Conservation (phyloP, 2,797 vertebrate genomes). For the Girardinus metallicus region DNA sequence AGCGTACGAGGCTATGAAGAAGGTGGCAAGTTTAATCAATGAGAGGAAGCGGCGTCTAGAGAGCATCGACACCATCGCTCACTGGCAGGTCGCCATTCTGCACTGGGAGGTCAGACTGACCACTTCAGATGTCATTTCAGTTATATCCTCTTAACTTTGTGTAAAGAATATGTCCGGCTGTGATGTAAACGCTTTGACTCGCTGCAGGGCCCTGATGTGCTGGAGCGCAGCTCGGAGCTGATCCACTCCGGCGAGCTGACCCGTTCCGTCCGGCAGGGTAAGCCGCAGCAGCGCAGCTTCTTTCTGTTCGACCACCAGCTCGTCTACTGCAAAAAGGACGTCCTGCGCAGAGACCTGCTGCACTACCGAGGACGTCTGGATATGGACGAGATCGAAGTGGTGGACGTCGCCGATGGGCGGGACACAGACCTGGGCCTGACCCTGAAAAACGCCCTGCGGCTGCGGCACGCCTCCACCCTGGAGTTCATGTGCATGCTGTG, state of each 20-base stretch:
- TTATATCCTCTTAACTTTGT: background rate
- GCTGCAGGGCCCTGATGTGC: conserved; percentile 74
- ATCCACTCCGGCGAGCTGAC: conserved; percentile 96
- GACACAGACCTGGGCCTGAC: conserved; percentile 86
- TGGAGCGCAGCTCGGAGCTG: conserved; percentile 92
- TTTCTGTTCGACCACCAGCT: conserved; percentile 99
- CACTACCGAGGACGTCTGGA: conserved; percentile 92
- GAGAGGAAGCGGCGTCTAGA: conserved; percentile 95
- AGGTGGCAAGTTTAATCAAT: conserved; percentile 95
- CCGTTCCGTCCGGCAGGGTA: conserved; percentile 87
- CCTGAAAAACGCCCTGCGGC: conserved; percentile 88
- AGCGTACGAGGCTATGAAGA: conserved; percentile 95
- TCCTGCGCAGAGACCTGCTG: conserved; percentile 93
- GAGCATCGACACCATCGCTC: conserved; percentile 94
- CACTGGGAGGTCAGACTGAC: conserved; percentile 90
- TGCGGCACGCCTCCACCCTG: conserved; percentile 83
- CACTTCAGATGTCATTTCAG: background rate
- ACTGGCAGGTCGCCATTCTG: conserved; percentile 95
- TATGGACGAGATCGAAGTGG: conserved; percentile 86
- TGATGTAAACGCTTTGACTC: background rate
- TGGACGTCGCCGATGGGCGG: conserved; percentile 88
- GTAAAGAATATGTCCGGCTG: background rate
- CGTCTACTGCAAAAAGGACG: conserved; percentile 95
- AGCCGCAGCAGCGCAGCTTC: conserved; percentile 94
- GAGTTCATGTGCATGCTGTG: conserved; percentile 87